Conservation (phyloP, 2,797 vertebrate genomes). For the Heteromormyrus szaboi region DNA sequence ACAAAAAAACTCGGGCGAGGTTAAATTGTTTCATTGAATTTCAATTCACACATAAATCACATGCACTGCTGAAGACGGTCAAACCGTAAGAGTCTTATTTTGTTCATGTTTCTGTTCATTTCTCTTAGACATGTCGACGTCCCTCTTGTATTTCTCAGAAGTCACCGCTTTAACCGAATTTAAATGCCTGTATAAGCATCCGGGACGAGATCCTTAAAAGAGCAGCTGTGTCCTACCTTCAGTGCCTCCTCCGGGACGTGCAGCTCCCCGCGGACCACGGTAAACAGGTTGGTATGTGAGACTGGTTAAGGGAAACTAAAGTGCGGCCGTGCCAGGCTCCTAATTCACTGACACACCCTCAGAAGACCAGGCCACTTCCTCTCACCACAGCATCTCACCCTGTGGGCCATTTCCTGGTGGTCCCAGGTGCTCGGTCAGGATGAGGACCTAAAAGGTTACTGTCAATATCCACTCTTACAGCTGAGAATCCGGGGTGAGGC, state of each 20-base stretch:
- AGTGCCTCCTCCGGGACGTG: constrained; percentile 96
- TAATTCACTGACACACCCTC: not conserved
- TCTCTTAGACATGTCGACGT: not conserved
- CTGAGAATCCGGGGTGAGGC: not conserved
- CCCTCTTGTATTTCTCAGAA: not conserved
- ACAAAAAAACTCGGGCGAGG: not conserved
- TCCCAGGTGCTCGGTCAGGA: not conserved
- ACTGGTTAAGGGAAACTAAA: constrained; percentile 67
- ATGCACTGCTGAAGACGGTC: not conserved
- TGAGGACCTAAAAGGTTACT: not conserved
- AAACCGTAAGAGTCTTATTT: not conserved
- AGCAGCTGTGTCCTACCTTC: constrained; percentile 68
- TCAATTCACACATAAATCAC: not conserved
- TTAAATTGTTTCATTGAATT: not conserved
- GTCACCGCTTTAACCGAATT: not conserved
- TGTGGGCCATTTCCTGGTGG: not conserved
- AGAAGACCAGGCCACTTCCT: not conserved
- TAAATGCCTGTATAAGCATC: not conserved
- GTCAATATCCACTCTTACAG: not conserved
- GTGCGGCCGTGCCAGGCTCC: not conserved
- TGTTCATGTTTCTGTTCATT: not conserved
- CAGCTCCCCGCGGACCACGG: constrained; percentile 89
- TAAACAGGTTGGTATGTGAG: constrained; percentile 97
- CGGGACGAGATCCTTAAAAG: not conserved
- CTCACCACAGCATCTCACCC: not conserved